phyloP scores from a whole-genome alignment of 2,797 vertebrate genomes.

The Pangasius krempfi region DNA sequence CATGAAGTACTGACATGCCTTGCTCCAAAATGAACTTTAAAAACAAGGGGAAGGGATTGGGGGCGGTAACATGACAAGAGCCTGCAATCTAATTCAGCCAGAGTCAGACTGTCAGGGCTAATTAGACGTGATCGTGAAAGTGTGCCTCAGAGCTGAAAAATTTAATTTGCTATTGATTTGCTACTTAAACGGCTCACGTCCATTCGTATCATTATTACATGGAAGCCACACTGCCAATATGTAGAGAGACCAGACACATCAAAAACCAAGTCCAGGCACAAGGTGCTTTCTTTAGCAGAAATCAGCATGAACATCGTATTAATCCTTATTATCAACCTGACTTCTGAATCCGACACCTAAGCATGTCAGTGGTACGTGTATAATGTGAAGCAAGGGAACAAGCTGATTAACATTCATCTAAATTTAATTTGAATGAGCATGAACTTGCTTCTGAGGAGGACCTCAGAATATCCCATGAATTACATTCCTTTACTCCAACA shows the following conservation, averaged over 20 bases:
- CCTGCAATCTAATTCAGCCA: constrained; percentile 67
- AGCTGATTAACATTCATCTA: constrained; percentile 57
- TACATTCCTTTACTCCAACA: constrained; percentile 17
- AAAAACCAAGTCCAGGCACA: constrained; percentile 65
- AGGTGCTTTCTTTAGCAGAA: constrained; percentile 61
- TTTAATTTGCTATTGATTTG: constrained; percentile 86
- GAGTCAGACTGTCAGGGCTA: constrained; percentile 74
- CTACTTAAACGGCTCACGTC: constrained; percentile 79
- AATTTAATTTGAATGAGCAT: constrained; percentile 41
- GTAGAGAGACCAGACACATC: constrained; percentile 66
- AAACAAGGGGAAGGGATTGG: constrained; percentile 26
- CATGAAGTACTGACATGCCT: constrained; percentile 51
- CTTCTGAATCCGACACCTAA: constrained; percentile 45
- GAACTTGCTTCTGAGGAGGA: constrained; percentile 33
- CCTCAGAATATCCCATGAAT: constrained; percentile 20
- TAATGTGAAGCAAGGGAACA: constrained; percentile 40
- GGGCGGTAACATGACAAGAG: constrained; percentile 66
- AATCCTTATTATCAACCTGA: constrained; percentile 53
- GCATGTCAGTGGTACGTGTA: constrained; percentile 42
- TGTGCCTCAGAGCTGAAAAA: constrained; percentile 80
- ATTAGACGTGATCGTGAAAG: constrained; percentile 81
- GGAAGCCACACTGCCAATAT: constrained; percentile 75
- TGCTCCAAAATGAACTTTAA: constrained; percentile 59
- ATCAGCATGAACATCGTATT: constrained; percentile 61
- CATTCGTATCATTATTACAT: constrained; percentile 79